phyloP scores from a whole-genome alignment of 2,888 invertebrate species.

The Drosophila emarginata region DNA sequence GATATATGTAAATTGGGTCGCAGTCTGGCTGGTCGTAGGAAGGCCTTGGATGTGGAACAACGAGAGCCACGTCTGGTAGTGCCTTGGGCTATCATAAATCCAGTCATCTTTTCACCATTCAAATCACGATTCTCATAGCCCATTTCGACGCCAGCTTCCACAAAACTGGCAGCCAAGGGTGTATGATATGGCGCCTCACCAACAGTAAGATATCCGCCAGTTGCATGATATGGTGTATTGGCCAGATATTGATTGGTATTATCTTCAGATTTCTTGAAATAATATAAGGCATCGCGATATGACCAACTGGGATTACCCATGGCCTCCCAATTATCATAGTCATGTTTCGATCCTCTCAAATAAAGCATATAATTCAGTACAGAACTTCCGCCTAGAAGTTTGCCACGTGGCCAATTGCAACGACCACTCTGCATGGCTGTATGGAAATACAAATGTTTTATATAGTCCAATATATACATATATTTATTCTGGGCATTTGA shows the following conservation, averaged over 20 bases:
- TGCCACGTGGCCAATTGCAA: slow-evolving; percentile 96
- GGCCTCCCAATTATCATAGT: slow-evolving; percentile 95
- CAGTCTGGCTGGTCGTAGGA: slow-evolving; percentile 90
- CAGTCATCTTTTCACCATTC: slow-evolving; percentile 93
- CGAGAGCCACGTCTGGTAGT: slow-evolving; percentile 90
- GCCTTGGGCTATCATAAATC: slow-evolving; percentile 95
- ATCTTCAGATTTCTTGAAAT: slow-evolving; percentile 96
- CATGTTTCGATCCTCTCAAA: slow-evolving; percentile 92
- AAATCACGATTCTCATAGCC: slow-evolving; percentile 94
- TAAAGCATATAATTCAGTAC: slow-evolving; percentile 97
- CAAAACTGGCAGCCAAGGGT: slow-evolving; percentile 90
- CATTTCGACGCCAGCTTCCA: slow-evolving; percentile 91
- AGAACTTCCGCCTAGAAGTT: slow-evolving; percentile 94
- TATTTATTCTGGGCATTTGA: neutral
- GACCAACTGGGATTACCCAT: slow-evolving; percentile 95
- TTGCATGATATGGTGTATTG: slow-evolving; percentile 90
- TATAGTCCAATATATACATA: too few species aligned
- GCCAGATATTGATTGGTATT: slow-evolving; percentile 93
- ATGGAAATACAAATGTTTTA: too few species aligned
- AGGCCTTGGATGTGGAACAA: slow-evolving; percentile 95
- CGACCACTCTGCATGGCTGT: slow-evolving; percentile 91
- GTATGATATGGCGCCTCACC: slow-evolving; percentile 94
- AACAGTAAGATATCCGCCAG: slow-evolving; percentile 91
- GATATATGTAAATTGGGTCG: slow-evolving; percentile 93
- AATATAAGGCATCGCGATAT: slow-evolving; percentile 89